Base-by-base conservation (phyloP, 1,140 invertebrate genomes). In the Caligus rogercresseyi region DNA sequence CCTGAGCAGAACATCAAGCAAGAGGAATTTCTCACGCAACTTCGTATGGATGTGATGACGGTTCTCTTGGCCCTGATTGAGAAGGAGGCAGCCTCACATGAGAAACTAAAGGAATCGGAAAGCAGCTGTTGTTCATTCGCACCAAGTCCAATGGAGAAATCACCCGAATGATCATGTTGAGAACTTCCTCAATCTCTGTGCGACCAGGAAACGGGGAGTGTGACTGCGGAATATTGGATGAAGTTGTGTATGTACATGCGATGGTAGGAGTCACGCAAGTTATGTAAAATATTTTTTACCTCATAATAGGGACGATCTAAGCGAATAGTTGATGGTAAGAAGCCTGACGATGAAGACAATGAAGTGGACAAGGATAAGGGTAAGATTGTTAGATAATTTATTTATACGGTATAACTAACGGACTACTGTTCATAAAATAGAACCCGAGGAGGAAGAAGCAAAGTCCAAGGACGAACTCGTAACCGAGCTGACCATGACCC, bases 111-210 rank as follows among this genome's bases (percentile, higher is more conserved):
- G 57, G 24, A 60, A 31, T 60, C 21, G 57, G 57, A 7, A 60
- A 43, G 21, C 23, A 60, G 21, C 26, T 60, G 14, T 21, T 60
- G 15, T 14, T 25, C 23, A 43, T 60, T 31, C 24, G 57, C 15
- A 60, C 57, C 14, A 60, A 60, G 26, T 24, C 25, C 2, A 60
- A 60, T 31, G 57, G 57, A 18, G 57, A 60, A 43, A 60, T 60
- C n/a, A 60, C 57, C 16, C 23, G 57, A 43, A 60, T 60, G 24
- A 60, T 60, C 24, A 60, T 60, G 57, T 16, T 60, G 24, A 20
- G 57, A 43, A 25, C 21, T 3, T 24, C 57, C 16, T 21, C 2
- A 11, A 16, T 54, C 13, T 19, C 21, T 20, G 15, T 25, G 16
- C 2, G 20, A 25, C 18, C 57, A 14, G 18, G 57, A 15, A 43